Base-by-base conservation (phyloP, 1,140 invertebrate species). In the Plectrocnemia conspersa region DNA sequence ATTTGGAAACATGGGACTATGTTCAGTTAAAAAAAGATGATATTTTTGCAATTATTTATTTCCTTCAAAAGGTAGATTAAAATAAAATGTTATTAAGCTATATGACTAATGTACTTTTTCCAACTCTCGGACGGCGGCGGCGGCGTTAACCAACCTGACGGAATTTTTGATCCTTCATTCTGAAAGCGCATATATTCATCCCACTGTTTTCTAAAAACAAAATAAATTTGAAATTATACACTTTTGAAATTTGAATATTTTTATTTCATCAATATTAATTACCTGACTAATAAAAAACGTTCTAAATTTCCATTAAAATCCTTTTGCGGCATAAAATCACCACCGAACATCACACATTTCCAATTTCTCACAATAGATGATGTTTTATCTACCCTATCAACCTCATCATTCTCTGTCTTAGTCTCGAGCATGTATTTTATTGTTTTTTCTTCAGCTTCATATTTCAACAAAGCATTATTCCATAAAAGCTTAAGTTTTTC, bases 71-170 rank as follows among this genome's bases (percentile, higher is more conserved):
- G n/a, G n/a, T 13, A 33, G 2, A 33, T 33, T 33, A 45, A 45
- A 18, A 45, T 25, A 11, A 22, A 23, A 21, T 24, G 42, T 45
- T 45, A 45, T 27, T 21, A 29, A 16, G n/a, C 18, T 41, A 69
- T 59, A 47, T 66, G 64, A 45, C 64, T 70, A 32, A 71, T 63
- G 53, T 61, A 70, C 59, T 67, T 67, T 65, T 69, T 65, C 75
- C 75, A 77, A 22, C 64, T 64, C 54, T 63, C 58, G 27, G 67
- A 70, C n/a, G 67, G 67, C 46, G 69, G 64, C 55, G 61, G 52
- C 53, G 78, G 77, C 52, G 77, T 55, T n/a, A 80, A 67, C 80
- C 80, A 81, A 3, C 78, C 79, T 40, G 75, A 40, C 11, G 80
- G 80, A 33, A 82, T 64, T 21, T 69, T 46, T 2, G 71, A 70